Base-by-base conservation (phyloP, 2,113 vertebrate species). In the Vulpes lagopus region DNA sequence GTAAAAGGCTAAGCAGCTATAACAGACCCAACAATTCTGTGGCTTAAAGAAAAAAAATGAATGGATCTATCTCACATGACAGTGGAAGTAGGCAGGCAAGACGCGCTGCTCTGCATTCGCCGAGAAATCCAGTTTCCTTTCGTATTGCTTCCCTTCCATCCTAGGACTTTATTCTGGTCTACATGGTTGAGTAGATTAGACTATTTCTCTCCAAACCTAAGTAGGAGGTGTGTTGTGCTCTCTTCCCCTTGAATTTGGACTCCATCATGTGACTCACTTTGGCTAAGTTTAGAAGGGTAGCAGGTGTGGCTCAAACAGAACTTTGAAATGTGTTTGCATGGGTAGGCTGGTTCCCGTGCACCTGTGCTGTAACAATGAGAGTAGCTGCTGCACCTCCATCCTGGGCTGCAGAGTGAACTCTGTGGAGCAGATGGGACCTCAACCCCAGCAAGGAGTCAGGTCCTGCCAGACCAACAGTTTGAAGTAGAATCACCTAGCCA, bases 241-340 rank as follows among this genome's bases (percentile, higher is more conserved):
- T 57, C 53, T 27, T 91, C 3, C 30, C 51, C 53, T 96, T 94
- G 79, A 93, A 89, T 69, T 27, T 85, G 73, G 35, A 79, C 78
- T 85, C 27, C 0, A 17, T 32, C 23, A n/a, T 3, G 35, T 84
- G 38, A 86, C 59, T 93, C 11, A 2, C 59, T 82, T 35, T 71
- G 65, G 53, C 51, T 30, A 35, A 92, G 23, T 3, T 15, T 32
- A 74, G 57, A 27, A 62, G 35, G 17, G 80, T n/a, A 19, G 38
- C n/a, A 69, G 22, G 59, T 85, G 11, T 81, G n/a, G 23, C 27
- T 86, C 59, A 15, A 27, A 14, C n/a, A 59, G 83, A 62, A 73
- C 14, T 23, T 27, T 19, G 51, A 5, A 11, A 16, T 57, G 53
- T 35, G n/a, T 17, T 51, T 85, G n/a, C 20, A 4, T 3, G 35